phyloP scores from a whole-genome alignment of 2,888 invertebrate species.

The Marronus borbonicus region DNA sequence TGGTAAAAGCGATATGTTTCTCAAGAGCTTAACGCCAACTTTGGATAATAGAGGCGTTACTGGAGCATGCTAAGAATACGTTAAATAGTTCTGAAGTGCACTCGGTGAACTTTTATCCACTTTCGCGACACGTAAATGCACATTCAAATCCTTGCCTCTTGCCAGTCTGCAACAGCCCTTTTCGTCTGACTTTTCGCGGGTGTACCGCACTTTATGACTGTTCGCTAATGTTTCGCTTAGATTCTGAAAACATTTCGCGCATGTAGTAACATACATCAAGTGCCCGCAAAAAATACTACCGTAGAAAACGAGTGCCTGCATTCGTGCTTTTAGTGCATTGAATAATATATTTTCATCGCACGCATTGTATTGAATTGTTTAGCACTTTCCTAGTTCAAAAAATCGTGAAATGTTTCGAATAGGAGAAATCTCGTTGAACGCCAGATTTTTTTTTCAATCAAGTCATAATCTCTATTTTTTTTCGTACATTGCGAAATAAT shows the following conservation, averaged over 20 bases:
- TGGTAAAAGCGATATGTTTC: conserved; percentile 34
- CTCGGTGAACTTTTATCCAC: conserved; percentile 46
- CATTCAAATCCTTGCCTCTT: conserved; percentile 16
- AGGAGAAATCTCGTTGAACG: no score
- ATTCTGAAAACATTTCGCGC: conserved; percentile 32
- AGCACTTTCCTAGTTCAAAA: conserved; percentile 10
- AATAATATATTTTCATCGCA: conserved; percentile 23
- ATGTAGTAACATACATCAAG: conserved; percentile 1
- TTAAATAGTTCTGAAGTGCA: conserved; percentile 53
- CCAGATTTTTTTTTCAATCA: no score
- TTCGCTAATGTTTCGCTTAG: conserved; percentile 37
- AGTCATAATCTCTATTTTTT: no score
- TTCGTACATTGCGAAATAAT: no score
- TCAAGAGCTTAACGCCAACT: conserved; percentile 47
- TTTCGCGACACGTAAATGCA: conserved; percentile 37
- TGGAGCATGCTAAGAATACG: conserved; percentile 53
- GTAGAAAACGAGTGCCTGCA: background rate
- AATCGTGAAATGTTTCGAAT: background rate
- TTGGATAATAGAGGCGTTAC: conserved; percentile 49
- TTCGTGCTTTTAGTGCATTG: conserved; percentile 21
- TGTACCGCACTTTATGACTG: conserved; percentile 20
- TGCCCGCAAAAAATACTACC: background rate
- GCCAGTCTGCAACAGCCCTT: background rate
- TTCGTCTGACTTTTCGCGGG: background rate
- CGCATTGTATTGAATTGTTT: conserved; percentile 6